Base-by-base conservation (phyloP, 35 echinoderm and acorn worm species). In the Lytechinus pictus region DNA sequence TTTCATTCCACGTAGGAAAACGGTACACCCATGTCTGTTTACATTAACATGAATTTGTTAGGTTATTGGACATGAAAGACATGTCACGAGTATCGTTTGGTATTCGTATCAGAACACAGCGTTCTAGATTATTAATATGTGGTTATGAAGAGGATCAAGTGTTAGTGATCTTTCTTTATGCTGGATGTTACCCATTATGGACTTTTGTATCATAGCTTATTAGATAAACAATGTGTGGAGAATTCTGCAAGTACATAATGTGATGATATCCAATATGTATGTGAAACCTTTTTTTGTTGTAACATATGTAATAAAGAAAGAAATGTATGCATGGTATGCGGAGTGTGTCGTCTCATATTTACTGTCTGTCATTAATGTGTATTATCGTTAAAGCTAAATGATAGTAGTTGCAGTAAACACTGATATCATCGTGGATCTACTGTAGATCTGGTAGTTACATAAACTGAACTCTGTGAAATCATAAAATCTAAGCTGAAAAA, bases 121-220 rank as follows among this genome's bases (percentile, higher is more conserved):
- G n/a, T 79, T 24, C 61, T 71, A 71, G 19, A 71, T 13, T 5
- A 71, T 7, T 24, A n/a, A 24, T 4, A 79, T 58, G 56, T 58
- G 56, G 56, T 58, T 58, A 58, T 58, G 8, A 71, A 19, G n/a
- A 79, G 66, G 6, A 79, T n/a, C 4, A 24, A 79, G 66, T 79
- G 66, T 79, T 24, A n/a, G 19, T 79, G 66, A 79, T 79, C 66
- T n/a, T 79, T 24, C 66, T 7, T 79, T 16, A 16, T 24, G n/a
- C 33, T 79, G 66, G 19, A 79, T 79, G 66, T n/a, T 79, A 79
- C 12, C 12, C n/a, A 79, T 79, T 79, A 24, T 79, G 66, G 66
- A 79, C 66, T n/a, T 24, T 79, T 79, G 66, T 79, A 79, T 79
- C 66, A 79, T 79, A 79, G 66, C 66, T 24, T 79, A 79, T n/a